phyloP scores from a whole-genome alignment of 2,113 vertebrate genomes.

The Enhydra lutris region DNA sequence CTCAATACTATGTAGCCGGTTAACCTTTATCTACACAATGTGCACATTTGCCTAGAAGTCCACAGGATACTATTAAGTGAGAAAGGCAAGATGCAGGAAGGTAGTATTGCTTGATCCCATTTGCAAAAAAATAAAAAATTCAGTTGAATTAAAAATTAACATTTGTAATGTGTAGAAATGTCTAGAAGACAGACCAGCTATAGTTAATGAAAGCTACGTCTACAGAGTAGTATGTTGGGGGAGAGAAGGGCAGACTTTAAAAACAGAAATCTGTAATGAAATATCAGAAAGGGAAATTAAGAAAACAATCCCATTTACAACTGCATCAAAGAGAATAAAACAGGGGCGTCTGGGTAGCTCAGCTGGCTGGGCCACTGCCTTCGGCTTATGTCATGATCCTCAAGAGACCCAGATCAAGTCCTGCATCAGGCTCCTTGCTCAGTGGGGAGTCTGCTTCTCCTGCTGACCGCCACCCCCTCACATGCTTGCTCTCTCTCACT shows the following conservation, averaged over 20 bases:
- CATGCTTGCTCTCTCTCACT: too few relatives aligned
- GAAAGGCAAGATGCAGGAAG: not conserved
- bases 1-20: not conserved
- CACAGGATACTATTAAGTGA: not conserved
- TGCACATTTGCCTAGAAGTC: not conserved
- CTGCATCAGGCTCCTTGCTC: too few relatives aligned
- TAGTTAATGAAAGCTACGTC: not conserved
- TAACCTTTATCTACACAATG: not conserved
- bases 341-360: too few relatives aligned
- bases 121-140: not conserved
- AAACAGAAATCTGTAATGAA: not conserved
- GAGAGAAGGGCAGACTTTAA: not conserved
- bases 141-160: not conserved
- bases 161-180: not conserved
- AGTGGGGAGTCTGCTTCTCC: too few relatives aligned
- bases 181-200: not conserved
- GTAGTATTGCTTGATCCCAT: not conserved
- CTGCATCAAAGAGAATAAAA: not conserved
- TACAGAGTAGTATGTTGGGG: not conserved
- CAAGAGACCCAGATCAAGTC: too few relatives aligned
- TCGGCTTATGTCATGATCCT: too few relatives aligned
- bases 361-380: too few relatives aligned
- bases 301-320: not conserved
- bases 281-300: not conserved
- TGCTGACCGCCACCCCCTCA: too few relatives aligned